These are phyloP conservation scores for Lagodon rhomboides DNA, from an alignment of 2,797 vertebrate species.

Conservation along the genomic window DNA sequence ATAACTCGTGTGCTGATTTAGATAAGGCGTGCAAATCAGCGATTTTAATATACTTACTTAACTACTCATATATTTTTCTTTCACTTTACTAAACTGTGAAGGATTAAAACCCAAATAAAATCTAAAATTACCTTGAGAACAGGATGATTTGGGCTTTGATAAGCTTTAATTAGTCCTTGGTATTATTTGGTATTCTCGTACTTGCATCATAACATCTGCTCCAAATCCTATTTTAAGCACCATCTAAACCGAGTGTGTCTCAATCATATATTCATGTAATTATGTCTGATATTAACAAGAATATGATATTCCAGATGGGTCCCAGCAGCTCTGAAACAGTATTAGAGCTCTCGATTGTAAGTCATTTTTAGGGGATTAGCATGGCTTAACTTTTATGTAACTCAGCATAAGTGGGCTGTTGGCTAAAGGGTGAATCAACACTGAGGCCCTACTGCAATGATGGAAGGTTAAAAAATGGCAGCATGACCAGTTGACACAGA, in stretches of 20 bases:
- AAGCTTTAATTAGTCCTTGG: constrained; percentile 23
- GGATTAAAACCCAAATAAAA: constrained; percentile 8
- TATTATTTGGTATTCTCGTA: constrained; percentile 24
- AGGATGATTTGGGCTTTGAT: constrained; percentile 1
- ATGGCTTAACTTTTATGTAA: neutral
- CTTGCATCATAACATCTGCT: constrained; percentile 22
- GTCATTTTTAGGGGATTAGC: constrained; percentile 7
- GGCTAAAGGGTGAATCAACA: too few species aligned
- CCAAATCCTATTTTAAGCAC: constrained; percentile 38
- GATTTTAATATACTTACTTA: neutral
- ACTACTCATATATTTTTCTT: neutral
- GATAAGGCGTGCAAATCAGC: neutral
- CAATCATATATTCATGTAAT: constrained; percentile 32
- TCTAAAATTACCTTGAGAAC: constrained; percentile 10
- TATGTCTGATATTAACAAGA: constrained; percentile 25
- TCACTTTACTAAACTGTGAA: constrained; percentile 3
- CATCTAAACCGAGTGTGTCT: constrained; percentile 20
- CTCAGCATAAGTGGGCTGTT: neutral
- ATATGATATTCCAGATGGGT: constrained; percentile 18
- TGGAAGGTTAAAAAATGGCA: neutral
- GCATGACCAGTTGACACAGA: neutral
- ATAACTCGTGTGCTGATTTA: constrained; percentile 1
- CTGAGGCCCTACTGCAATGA: neutral
- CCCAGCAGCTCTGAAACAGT: neutral
- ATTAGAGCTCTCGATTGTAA: neutral